Evolutionary conservation across 2,888 invertebrate species (phyloP).

Genomic region (Cryptocheilus praepositus): DNA sequence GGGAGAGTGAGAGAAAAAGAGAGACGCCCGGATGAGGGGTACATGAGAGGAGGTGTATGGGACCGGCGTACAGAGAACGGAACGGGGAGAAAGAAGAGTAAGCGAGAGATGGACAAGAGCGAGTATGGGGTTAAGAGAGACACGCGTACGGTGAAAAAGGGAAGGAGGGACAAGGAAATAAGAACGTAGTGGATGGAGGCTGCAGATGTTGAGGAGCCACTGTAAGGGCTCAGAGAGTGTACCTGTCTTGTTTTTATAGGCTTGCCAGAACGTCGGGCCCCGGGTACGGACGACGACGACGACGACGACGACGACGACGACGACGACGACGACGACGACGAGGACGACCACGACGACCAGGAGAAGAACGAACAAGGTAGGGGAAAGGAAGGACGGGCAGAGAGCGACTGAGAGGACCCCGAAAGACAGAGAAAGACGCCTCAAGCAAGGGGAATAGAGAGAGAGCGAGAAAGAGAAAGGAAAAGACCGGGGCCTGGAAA

Average conservation of each 20-base stretch:
- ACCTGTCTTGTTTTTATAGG: conserved; percentile 75
- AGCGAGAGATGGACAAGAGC: conserved; percentile 4
- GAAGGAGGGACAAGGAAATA: conserved; percentile 35
- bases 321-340: conserved; percentile 23
- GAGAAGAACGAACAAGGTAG: conserved; percentile 6
- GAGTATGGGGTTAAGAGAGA: conserved; percentile 6
- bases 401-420: conserved; percentile 45
- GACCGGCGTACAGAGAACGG: conserved; percentile 9
- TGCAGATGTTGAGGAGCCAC: conserved; percentile 72
- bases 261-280: conserved; percentile 69
- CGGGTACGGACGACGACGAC: conserved; percentile 57
- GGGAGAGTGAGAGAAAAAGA: conserved; percentile 21
- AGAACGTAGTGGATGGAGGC: conserved; percentile 62
- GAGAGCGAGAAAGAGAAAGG: conserved; percentile 55
- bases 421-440: conserved; percentile 27
- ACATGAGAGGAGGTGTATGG: conserved; percentile 6
- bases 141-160: conserved; percentile 15
- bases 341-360: conserved; percentile 31
- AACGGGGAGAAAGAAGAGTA: conserved; percentile 12
- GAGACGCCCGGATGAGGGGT: conserved; percentile 7
- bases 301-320: conserved; percentile 21
- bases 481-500: conserved; percentile 41
- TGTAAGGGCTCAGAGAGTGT: conserved; percentile 73
- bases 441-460: conserved; percentile 35
- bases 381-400: conserved; percentile 19